Evolutionary conservation across 2,113 vertebrate genomes (phyloP).

Genomic region (Nanorana parkeri): DNA sequence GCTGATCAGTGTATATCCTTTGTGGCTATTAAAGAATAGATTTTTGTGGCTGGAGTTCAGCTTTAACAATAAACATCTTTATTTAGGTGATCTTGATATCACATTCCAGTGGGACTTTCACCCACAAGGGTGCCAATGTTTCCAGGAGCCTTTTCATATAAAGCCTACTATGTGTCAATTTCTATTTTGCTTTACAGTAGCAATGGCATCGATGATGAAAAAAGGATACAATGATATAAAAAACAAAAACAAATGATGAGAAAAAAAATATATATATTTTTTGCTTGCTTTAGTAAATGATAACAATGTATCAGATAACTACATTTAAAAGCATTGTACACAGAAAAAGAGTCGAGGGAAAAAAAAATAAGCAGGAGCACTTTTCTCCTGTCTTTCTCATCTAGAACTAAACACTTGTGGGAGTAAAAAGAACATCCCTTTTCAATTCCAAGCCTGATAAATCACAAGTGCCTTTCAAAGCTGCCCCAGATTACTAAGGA

Average conservation of each 20-base stretch:
- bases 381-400: slow-evolving; percentile 19
- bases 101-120: too few relatives aligned
- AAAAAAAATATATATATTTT: background rate
- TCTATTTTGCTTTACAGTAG: too few relatives aligned
- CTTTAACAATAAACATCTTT: too few relatives aligned
- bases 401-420: slow-evolving; percentile 45
- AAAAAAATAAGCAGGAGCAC: slow-evolving; percentile 7
- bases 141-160: too few relatives aligned
- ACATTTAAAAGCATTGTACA: background rate
- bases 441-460: slow-evolving; percentile 46
- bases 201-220: too few relatives aligned
- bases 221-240: background rate
- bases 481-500: slow-evolving; percentile 47
- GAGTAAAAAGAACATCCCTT: slow-evolving; percentile 38
- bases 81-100: too few relatives aligned
- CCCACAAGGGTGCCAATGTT: too few relatives aligned
- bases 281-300: background rate
- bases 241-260: background rate
- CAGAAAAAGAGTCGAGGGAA: background rate
- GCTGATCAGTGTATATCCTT: too few relatives aligned
- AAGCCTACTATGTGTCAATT: too few relatives aligned
- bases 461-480: slow-evolving; percentile 47
- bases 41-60: too few relatives aligned
- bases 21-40: too few relatives aligned
- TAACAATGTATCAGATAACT: slow-evolving; percentile 14